These are phyloP conservation scores for Ophion ventricosus DNA, from an alignment of 2,888 invertebrate genomes.

Conservation along the genomic window DNA sequence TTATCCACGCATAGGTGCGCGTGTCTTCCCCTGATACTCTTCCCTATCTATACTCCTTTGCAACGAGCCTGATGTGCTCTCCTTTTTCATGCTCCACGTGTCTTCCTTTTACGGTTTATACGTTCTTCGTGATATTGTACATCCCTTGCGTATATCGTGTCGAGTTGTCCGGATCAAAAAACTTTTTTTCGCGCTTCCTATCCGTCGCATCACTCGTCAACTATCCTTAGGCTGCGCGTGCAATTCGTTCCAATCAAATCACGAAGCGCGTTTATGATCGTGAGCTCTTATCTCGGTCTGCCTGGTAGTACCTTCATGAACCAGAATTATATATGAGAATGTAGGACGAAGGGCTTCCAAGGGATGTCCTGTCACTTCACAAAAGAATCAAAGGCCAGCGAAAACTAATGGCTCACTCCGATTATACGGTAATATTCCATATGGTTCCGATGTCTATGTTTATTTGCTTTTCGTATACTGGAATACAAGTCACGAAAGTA, in stretches of 20 bases:
- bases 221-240: neutral
- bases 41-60: conserved; percentile 35
- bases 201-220: neutral
- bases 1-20: neutral
- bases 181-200: conserved; percentile 12
- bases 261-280: conserved; percentile 1
- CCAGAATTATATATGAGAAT: neutral
- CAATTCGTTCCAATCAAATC: conserved; percentile 17
- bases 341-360: conserved; percentile 34
- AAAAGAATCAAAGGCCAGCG: conserved; percentile 74
- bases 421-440: conserved; percentile 75
- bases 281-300: neutral
- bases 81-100: conserved; percentile 27
- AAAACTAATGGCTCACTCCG: conserved; percentile 70
- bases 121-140: neutral
- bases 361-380: conserved; percentile 62
- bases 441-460: conserved; percentile 69
- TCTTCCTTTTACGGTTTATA: neutral
- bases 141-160: neutral
- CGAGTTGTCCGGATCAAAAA: conserved; percentile 29
- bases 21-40: neutral
- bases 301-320: neutral
- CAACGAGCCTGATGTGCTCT: conserved; percentile 1
- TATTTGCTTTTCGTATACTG: conserved; percentile 70
- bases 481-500: conserved; percentile 70